phyloP scores from a whole-genome alignment of 2,113 vertebrate species.

The Chitala chitala region DNA sequence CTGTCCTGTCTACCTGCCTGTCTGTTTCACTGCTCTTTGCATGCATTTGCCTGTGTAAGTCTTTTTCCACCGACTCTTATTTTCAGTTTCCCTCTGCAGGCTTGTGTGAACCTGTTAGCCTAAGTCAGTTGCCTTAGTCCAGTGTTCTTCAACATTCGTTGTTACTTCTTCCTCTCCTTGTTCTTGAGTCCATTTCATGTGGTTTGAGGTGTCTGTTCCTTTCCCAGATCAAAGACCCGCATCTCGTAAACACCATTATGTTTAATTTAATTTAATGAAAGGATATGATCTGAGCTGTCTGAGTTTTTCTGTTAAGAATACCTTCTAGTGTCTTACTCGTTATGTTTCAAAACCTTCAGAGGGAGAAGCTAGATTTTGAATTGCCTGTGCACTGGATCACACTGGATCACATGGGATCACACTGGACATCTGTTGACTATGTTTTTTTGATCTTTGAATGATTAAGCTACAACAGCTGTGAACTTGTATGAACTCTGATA shows the following conservation, averaged over 20 bases:
- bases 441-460: slow-evolving; percentile 1
- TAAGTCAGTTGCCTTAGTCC: background rate
- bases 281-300: background rate
- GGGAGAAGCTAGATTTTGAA: slow-evolving; percentile 36
- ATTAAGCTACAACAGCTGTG: too few relatives aligned
- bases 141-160: background rate
- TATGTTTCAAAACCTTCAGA: slow-evolving; percentile 40
- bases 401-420: background rate
- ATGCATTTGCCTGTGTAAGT: too few relatives aligned
- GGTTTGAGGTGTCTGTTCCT: background rate
- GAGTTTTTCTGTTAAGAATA: background rate
- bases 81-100: background rate
- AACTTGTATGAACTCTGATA: too few relatives aligned
- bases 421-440: slow-evolving; percentile 1
- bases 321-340: background rate
- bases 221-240: background rate
- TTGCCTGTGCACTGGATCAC: background rate
- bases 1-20: background rate
- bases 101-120: background rate
- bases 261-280: background rate
- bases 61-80: too few relatives aligned
- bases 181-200: background rate
- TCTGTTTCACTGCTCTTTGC: slow-evolving; percentile 37
- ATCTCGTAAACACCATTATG: background rate
- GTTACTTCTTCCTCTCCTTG: background rate